Percentiles rank a stretch among this genome's conserved stretches.
phyloP scores from a whole-genome alignment of 1,140 invertebrate genomes.

The Lepidurus couesii region DNA sequence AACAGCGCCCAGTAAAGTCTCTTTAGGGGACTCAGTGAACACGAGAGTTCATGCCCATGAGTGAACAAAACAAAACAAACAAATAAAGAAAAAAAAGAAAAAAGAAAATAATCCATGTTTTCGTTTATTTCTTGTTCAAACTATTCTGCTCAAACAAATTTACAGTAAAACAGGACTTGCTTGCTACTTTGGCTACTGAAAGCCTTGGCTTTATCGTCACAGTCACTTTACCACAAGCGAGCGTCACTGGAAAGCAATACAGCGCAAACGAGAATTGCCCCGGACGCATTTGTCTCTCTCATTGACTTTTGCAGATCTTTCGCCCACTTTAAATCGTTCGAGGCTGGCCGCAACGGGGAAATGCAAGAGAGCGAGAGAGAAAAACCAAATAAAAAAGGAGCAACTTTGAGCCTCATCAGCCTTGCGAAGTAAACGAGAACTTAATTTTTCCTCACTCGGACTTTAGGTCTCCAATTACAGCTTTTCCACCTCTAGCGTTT shows the following conservation, averaged over 20 bases:
- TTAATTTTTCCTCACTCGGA: constrained; percentile 5
- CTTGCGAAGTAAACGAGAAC: not conserved
- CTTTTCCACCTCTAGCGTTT: not conserved
- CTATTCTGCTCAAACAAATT: not conserved
- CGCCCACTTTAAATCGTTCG: not conserved
- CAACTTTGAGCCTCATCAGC: not conserved
- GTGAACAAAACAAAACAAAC: not conserved
- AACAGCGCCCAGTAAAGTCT: no score
- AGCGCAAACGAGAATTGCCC: not conserved
- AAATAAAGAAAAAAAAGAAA: not conserved
- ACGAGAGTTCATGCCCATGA: not conserved
- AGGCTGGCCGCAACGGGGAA: not conserved
- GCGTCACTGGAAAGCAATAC: not conserved
- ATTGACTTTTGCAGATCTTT: not conserved
- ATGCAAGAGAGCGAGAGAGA: not conserved
- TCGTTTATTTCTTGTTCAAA: not conserved
- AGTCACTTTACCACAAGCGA: not conserved
- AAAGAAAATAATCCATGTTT: not conserved
- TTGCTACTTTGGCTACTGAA: not conserved
- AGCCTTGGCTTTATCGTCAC: not conserved
- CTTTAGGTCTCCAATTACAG: constrained; percentile 1
- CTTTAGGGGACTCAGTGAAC: no score
- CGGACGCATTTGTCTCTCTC: not conserved
- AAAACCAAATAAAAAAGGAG: not conserved
- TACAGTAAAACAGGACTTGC: not conserved